These are phyloP conservation scores for Kryphioiulus occultus DNA, from an alignment of 2,888 invertebrate species.

Conservation along the genomic window DNA sequence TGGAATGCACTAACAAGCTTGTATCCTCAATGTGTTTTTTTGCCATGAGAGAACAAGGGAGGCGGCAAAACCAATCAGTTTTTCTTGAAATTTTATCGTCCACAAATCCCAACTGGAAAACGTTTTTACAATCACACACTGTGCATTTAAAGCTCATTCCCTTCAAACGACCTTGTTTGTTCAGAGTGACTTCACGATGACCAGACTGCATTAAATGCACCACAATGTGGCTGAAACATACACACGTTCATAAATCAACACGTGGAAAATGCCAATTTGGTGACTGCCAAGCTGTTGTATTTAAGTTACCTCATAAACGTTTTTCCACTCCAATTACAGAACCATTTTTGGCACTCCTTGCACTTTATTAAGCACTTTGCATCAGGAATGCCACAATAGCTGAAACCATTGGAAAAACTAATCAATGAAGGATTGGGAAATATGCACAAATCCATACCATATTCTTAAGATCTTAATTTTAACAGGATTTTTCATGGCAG, in stretches of 20 bases:
- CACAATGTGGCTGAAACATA: background rate
- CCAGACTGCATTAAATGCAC: background rate
- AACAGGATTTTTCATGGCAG: too few species aligned
- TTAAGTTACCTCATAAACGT: background rate
- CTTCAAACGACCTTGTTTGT: background rate
- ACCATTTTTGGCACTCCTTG: background rate
- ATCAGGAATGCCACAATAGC: background rate
- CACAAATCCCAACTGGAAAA: conserved; percentile 15
- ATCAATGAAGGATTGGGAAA: too few species aligned
- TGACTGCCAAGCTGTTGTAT: background rate
- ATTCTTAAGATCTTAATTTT: too few species aligned
- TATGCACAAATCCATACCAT: too few species aligned
- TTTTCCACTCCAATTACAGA: conserved; percentile 26
- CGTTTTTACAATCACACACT: background rate
- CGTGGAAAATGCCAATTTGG: background rate
- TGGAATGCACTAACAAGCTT: background rate
- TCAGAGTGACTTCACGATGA: background rate
- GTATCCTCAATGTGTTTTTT: background rate
- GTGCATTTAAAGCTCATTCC: background rate
- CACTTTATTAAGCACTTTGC: background rate
- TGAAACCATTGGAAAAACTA: background rate
- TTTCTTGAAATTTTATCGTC: too few species aligned
- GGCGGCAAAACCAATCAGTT: background rate
- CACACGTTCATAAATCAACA: background rate
- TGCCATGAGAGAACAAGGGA: background rate